Conservation (phyloP, 2,113 vertebrate genomes). For the Misgurnus mizolepis region DNA sequence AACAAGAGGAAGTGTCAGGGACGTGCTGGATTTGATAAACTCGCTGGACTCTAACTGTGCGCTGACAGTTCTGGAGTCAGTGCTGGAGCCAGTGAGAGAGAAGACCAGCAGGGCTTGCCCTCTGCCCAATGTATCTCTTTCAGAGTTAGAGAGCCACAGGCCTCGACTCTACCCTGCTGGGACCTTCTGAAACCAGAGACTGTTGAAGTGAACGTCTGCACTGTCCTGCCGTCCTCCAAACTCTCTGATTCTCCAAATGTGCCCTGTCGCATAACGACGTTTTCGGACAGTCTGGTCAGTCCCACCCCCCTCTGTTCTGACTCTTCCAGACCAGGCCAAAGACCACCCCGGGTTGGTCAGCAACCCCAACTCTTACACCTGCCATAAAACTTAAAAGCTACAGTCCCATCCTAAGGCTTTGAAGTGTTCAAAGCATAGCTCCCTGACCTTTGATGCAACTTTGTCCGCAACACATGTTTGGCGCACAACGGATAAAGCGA, state of each 20-base stretch:
- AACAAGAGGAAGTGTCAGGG: conserved; percentile 39
- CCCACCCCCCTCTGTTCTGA: conserved; percentile 58
- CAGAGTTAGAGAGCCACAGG: conserved; percentile 71
- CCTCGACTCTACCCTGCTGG: conserved; percentile 89
- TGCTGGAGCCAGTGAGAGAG: conserved; percentile 65
- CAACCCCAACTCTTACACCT: conserved; percentile 89
- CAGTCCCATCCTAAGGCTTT: conserved; percentile 84
- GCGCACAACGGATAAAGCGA: conserved; percentile 80
- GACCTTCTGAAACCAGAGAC: conserved; percentile 96
- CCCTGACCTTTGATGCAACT: conserved; percentile 89
- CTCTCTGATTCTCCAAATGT: conserved; percentile 72
- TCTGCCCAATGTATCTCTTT: conserved; percentile 84
- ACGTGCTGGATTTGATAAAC: conserved; percentile 70
- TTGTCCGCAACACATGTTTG: conserved; percentile 83
- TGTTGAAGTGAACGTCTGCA: conserved; percentile 96
- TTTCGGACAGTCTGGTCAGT: conserved; percentile 74
- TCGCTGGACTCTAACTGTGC: conserved; percentile 70
- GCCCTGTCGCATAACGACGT: conserved; percentile 80
- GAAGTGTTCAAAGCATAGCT: conserved; percentile 92
- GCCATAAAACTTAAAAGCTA: conserved; percentile 95
- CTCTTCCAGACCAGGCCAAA: conserved; percentile 70
- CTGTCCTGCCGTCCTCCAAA: conserved; percentile 81
- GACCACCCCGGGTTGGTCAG: conserved; percentile 88
- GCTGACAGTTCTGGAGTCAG: conserved; percentile 61
- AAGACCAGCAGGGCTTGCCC: conserved; percentile 76